These are phyloP conservation scores for Neosilurus hyrtlii DNA, from an alignment of 2,797 vertebrate genomes.

Conservation along the genomic window DNA sequence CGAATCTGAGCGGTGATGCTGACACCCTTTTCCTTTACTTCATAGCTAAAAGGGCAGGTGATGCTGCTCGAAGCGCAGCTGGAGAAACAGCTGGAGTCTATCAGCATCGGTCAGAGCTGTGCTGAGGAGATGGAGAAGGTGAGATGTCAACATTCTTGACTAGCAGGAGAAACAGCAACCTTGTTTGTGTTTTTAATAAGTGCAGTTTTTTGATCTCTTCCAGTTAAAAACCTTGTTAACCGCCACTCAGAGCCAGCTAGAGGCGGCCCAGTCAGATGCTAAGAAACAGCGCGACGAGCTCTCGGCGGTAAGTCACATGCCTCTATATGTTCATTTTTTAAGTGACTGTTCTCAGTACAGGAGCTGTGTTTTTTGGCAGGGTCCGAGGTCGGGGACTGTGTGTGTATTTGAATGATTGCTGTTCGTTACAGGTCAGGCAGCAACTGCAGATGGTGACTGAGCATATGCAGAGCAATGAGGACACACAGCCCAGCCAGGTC, in stretches of 20 bases:
- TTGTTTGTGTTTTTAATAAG: no score
- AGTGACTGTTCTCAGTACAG: neutral
- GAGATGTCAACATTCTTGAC: conserved; percentile 37
- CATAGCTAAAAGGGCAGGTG: conserved; percentile 77
- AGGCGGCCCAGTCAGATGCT: conserved; percentile 72
- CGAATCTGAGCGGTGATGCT: neutral
- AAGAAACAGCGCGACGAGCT: conserved; percentile 79
- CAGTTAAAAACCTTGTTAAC: conserved; percentile 77
- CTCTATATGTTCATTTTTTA: no score
- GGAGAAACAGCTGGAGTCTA: conserved; percentile 82
- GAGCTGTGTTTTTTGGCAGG: neutral
- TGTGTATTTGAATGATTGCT: conserved; percentile 56
- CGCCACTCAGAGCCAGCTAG: conserved; percentile 75
- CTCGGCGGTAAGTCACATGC: conserved; percentile 67
- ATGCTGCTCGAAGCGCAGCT: conserved; percentile 81
- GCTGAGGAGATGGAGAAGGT: conserved; percentile 78
- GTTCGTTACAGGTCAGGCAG: conserved; percentile 74
- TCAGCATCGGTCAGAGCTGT: conserved; percentile 76
- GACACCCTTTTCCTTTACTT: neutral
- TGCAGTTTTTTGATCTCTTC: neutral
- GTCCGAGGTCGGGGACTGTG: neutral
- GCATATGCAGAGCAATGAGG: conserved; percentile 61
- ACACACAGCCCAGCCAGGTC: conserved; percentile 58
- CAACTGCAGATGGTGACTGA: conserved; percentile 72
- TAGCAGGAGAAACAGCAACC: no score